A percentile compares a stretch with the other conserved stretches of the same genome.
Evolutionary conservation across 1,140 invertebrate species (phyloP).

Genomic region (Diabrotica undecimpunctata): DNA sequence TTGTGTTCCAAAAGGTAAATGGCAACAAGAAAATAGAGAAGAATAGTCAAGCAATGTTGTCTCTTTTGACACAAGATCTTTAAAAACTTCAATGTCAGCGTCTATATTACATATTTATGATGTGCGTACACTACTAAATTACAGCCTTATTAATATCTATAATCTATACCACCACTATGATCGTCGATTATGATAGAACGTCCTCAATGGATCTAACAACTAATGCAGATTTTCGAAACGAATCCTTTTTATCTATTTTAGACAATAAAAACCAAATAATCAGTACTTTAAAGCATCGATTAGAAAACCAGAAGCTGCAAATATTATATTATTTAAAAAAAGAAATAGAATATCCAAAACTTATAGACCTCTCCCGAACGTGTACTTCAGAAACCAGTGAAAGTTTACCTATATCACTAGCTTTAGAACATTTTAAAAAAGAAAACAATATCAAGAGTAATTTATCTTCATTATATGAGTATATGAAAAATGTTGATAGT

Average conservation of each 20-base stretch:
- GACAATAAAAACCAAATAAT: slow-evolving; percentile 37
- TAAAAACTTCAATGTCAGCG: too few species aligned
- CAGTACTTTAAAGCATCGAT: slow-evolving; percentile 28
- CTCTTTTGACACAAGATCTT: too few species aligned
- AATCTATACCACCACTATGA: too few species aligned
- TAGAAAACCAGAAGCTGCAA: slow-evolving; percentile 37
- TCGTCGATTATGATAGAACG: too few species aligned
- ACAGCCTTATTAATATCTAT: too few species aligned
- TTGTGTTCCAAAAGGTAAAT: too few species aligned
- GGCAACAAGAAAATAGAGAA: too few species aligned
- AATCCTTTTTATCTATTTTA: slow-evolving; percentile 29
- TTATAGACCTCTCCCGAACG: slow-evolving; percentile 31
- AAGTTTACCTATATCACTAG: slow-evolving; percentile 33
- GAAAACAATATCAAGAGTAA: slow-evolving; percentile 34
- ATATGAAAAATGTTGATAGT: slow-evolving; percentile 29
- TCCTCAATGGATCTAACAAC: not conserved
- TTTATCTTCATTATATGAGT: slow-evolving; percentile 32
- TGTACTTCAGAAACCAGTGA: slow-evolving; percentile 30
- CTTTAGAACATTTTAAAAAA: slow-evolving; percentile 33
- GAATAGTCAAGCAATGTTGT: too few species aligned
- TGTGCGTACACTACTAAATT: too few species aligned
- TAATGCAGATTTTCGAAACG: not conserved
- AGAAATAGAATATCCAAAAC: slow-evolving; percentile 25
- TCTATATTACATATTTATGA: too few species aligned
- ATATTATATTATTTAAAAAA: slow-evolving; percentile 34